A percentile compares a stretch with the other conserved stretches of the same genome.
These are phyloP conservation scores for Arothron firmamentum DNA, from an alignment of 2,113 vertebrate genomes.

Conservation along the genomic window DNA sequence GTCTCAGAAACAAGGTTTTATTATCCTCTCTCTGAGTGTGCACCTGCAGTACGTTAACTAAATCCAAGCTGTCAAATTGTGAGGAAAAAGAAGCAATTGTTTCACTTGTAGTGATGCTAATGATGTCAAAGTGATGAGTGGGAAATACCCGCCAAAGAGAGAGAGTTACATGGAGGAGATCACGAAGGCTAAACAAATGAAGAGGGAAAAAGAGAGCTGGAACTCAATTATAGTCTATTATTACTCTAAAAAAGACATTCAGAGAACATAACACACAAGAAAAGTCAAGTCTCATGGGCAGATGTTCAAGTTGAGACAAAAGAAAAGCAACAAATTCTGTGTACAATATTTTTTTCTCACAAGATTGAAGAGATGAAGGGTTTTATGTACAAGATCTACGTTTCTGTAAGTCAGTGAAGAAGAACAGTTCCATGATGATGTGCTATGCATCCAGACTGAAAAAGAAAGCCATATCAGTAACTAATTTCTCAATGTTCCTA, in stretches of 20 bases:
- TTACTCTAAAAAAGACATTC: conserved; percentile 5
- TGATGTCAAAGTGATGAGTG: conserved; percentile 17
- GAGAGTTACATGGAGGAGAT: conserved; percentile 18
- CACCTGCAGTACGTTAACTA: not conserved
- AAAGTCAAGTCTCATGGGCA: conserved; percentile 6
- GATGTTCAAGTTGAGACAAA: not conserved
- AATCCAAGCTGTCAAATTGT: conserved; percentile 4
- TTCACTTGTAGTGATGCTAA: conserved; percentile 2
- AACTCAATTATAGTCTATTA: conserved; percentile 22
- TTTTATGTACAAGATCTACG: too few relatives aligned
- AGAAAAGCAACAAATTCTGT: not conserved
- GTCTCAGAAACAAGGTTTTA: not conserved
- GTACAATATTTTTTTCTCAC: not conserved
- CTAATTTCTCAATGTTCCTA: too few relatives aligned
- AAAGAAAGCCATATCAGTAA: too few relatives aligned
- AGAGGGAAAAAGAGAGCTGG: conserved; percentile 13
- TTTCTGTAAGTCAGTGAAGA: too few relatives aligned
- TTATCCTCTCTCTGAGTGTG: not conserved
- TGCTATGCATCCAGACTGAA: too few relatives aligned
- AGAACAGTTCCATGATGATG: too few relatives aligned
- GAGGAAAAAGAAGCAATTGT: not conserved
- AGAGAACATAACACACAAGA: not conserved
- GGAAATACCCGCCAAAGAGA: conserved; percentile 5
- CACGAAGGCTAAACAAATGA: conserved; percentile 26
- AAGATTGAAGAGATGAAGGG: too few relatives aligned